Percentiles rank a stretch among this genome's conserved stretches.
These are phyloP conservation scores for Cepaea hortensis DNA, from an alignment of 2,888 invertebrate species.

Conservation along the genomic window DNA sequence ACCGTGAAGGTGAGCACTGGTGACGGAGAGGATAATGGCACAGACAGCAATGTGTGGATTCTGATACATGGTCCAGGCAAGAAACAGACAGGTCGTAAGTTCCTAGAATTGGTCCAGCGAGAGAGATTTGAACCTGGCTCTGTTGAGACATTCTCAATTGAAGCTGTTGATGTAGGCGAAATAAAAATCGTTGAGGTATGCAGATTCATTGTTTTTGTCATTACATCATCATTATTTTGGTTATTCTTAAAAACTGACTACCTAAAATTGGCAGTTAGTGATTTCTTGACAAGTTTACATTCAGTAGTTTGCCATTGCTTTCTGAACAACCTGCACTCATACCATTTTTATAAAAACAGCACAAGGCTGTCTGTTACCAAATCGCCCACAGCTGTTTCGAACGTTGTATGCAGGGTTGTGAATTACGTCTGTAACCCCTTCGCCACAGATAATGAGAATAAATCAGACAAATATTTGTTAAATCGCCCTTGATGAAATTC, in stretches of 20 bases:
- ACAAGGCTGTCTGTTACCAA: no score
- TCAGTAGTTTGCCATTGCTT: no score
- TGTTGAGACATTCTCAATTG: slow-evolving; percentile 74
- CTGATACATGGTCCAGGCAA: slow-evolving; percentile 68
- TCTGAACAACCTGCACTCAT: no score
- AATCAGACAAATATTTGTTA: no score
- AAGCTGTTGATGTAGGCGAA: slow-evolving; percentile 74
- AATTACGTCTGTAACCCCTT: no score
- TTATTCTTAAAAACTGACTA: neutral
- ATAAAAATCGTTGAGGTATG: slow-evolving; percentile 74
- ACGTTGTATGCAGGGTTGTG: no score
- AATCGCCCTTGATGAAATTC: no score
- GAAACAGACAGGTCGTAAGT: slow-evolving; percentile 69
- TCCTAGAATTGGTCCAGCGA: slow-evolving; percentile 72
- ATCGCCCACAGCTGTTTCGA: no score
- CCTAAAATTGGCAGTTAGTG: neutral
- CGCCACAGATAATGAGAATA: no score
- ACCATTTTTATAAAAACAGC: no score
- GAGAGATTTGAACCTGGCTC: slow-evolving; percentile 72
- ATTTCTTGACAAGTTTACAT: neutral
- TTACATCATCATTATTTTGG: neutral
- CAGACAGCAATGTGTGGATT: slow-evolving; percentile 74
- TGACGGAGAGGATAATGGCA: slow-evolving; percentile 73
- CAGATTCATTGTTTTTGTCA: neutral
- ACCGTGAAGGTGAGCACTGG: slow-evolving; percentile 74